These are phyloP conservation scores for Eumaeus atala DNA, from an alignment of 1,140 invertebrate species.

Conservation along the genomic window DNA sequence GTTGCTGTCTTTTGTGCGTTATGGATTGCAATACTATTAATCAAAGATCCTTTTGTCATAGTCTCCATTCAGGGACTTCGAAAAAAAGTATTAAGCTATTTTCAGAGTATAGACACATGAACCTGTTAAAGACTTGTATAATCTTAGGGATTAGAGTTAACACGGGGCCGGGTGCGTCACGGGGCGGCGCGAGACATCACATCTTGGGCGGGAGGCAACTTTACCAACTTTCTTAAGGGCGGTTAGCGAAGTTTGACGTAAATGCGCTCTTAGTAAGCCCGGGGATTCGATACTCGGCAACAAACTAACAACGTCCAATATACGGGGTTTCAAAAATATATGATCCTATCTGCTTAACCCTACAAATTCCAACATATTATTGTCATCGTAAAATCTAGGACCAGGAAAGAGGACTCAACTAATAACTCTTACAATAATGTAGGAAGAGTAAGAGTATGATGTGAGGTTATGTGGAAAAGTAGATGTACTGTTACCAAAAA, in stretches of 20 bases:
- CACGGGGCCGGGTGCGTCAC: constrained; percentile 52
- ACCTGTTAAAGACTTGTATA: constrained; percentile 62
- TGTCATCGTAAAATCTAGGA: neutral
- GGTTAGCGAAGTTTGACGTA: constrained; percentile 68
- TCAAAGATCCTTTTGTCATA: no score
- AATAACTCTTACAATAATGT: no score
- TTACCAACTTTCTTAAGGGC: constrained; percentile 67
- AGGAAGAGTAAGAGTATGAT: no score
- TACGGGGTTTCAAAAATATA: constrained; percentile 13
- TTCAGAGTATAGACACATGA: constrained; percentile 41
- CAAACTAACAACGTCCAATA: constrained; percentile 54
- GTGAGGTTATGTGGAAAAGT: no score
- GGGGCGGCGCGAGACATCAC: constrained; percentile 50
- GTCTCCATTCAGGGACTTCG: no score
- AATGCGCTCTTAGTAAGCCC: constrained; percentile 60
- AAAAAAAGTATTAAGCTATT: neutral
- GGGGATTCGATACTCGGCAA: constrained; percentile 58
- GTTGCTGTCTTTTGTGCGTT: no score
- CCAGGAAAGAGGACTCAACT: neutral
- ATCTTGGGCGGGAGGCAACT: constrained; percentile 60
- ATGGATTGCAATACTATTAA: no score
- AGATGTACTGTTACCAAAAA: no score
- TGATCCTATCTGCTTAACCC: neutral
- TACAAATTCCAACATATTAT: neutral
- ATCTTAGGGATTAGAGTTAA: constrained; percentile 69